A percentile compares a stretch with the other conserved stretches of the same genome.
Evolutionary conservation across 2,113 vertebrate genomes (phyloP).

Genomic region (Machaerirhynchus nigripectus): DNA sequence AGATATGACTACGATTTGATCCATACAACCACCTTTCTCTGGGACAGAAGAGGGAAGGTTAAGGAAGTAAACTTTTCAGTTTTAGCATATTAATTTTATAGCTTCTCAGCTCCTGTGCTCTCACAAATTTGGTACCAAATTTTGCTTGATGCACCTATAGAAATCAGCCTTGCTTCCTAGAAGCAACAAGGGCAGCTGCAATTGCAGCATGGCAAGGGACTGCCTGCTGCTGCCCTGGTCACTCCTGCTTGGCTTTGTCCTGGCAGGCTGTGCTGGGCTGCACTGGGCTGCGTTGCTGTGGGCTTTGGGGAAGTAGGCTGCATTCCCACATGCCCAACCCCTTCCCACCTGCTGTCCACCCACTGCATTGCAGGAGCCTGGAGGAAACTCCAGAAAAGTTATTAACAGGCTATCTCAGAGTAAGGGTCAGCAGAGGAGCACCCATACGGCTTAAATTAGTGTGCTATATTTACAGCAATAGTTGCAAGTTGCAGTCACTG

Average conservation of each 20-base stretch:
- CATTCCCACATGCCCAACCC: background rate
- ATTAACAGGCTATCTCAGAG: background rate
- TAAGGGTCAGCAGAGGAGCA: background rate
- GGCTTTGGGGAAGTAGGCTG: background rate
- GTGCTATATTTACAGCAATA: background rate
- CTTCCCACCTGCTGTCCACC: conserved; percentile 5
- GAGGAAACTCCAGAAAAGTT: background rate
- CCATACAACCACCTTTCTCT: background rate
- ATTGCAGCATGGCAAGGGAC: background rate
- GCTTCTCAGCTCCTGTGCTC: background rate
- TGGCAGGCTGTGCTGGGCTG: background rate
- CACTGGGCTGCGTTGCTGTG: background rate
- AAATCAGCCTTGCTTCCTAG: background rate
- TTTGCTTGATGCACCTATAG: background rate
- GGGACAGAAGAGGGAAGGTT: background rate
- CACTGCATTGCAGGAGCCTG: background rate
- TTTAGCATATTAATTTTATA: background rate
- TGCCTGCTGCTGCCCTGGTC: accelerated
- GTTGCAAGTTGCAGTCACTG: background rate
- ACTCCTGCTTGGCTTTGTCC: background rate
- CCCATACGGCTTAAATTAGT: background rate
- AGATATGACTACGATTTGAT: background rate
- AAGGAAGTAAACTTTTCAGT: background rate
- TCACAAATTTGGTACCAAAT: background rate
- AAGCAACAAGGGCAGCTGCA: background rate